Evolutionary conservation across 2,888 invertebrate species (phyloP).

Genomic region (Vesta saturnalis): DNA sequence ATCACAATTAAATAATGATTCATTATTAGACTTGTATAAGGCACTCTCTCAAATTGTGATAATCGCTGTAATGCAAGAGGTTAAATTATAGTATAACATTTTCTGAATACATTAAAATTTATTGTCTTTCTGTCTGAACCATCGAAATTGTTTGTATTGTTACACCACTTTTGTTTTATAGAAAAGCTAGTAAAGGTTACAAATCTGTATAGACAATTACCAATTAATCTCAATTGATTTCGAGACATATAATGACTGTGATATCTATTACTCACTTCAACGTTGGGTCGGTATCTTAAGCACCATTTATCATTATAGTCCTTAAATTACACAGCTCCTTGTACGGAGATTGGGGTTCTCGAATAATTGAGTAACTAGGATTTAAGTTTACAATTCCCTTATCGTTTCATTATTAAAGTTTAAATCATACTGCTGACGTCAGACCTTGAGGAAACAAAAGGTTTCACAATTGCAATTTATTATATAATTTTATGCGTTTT

Average conservation of each 20-base stretch:
- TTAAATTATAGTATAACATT: no score
- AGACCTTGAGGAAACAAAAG: slow-evolving; percentile 8
- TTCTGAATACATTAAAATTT: no score
- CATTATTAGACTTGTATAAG: no score
- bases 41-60: no score
- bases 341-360: slow-evolving; percentile 11
- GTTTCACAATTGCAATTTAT: slow-evolving; percentile 29
- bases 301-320: slow-evolving; percentile 30
- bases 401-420: slow-evolving; percentile 27
- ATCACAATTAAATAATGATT: no score
- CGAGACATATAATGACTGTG: slow-evolving; percentile 23
- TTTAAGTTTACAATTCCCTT: slow-evolving; percentile 21
- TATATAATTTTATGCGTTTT: slow-evolving; percentile 43
- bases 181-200: no score
- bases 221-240: slow-evolving; percentile 33
- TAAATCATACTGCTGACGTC: slow-evolving; percentile 26
- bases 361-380: slow-evolving; percentile 20
- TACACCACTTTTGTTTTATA: no score
- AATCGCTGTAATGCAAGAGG: no score
- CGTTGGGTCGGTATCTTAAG: slow-evolving; percentile 20
- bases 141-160: no score
- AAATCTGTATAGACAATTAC: not conserved
- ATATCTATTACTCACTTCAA: slow-evolving; percentile 23
- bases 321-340: slow-evolving; percentile 30
- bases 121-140: no score